Evolutionary conservation across 2,888 invertebrate genomes (phyloP), one percentile per base, ranked within the genome.

Genomic region (Troides aeacus): DNA sequence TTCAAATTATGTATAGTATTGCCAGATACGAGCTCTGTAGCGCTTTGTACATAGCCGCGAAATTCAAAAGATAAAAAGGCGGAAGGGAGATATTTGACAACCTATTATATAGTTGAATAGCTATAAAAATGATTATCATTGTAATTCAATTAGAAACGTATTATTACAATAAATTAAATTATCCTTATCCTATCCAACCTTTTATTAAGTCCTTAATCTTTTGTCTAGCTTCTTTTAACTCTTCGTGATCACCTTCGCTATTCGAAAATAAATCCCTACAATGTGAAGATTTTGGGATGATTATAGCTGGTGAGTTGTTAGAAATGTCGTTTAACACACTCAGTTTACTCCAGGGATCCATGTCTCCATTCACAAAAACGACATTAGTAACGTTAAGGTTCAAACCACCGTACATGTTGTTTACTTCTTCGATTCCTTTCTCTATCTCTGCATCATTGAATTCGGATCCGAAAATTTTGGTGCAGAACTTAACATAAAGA

Each of bases 301-400:
- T 72, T 71, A 85, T 85, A 12, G 90, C 87, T 57, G 89, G 90
- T 12, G 89, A 85, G 24, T 89, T 75, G 68, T 86, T 83, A 0
- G 89, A 86, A 23, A 90, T 73, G 75, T 93, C 90, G 74, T 91
- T 82, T 17, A 93, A 79, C 23, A 94, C 79, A 17, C 94, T 90
- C 1, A 94, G 81, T 53, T 83, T 83, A 75, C 93, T 93, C 93
- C 94, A 94, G 2, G 94, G 94, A 79, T 95, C 94, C 63, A 93
- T 77, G 53, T 93, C 90, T 6, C 94, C 94, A 75, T 94, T 94
- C 0, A 93, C 88, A 77, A 94, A 94, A 21, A 94, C 89, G 0
- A 94, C 94, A 30, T 93, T 87, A 0, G 84, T 91, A 0, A 94
- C 87, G 72, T 93, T 93, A 6, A 93, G 93, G 18, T 78, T 77